These are phyloP conservation scores for Eupithecia pulchellata DNA, from an alignment of 2,888 invertebrate species.

Conservation along the genomic window DNA sequence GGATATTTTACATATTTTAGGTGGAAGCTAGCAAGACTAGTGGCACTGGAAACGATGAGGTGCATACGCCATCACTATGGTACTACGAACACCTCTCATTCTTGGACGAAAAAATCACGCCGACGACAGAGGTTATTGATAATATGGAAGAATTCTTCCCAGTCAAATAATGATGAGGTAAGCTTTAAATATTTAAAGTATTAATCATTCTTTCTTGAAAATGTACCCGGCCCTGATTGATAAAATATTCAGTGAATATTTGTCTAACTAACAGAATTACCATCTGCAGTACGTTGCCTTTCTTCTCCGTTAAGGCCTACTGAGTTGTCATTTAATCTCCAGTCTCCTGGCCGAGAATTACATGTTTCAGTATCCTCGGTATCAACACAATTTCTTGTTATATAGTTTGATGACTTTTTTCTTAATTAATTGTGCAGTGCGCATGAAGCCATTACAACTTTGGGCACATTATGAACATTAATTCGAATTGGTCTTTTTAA, in stretches of 20 bases:
- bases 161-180: constrained; percentile 6
- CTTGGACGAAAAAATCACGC: background rate
- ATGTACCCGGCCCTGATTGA: constrained; percentile 30
- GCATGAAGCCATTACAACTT: no score
- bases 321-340: constrained; percentile 36
- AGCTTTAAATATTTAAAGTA: constrained; percentile 18
- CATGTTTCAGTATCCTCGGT: constrained; percentile 33
- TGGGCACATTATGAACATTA: no score
- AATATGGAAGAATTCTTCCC: background rate
- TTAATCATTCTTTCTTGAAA: constrained; percentile 30
- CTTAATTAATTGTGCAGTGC: no score
- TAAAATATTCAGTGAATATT: constrained; percentile 41
- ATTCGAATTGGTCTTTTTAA: no score
- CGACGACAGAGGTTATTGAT: background rate
- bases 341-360: constrained; percentile 38
- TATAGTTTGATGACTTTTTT: no score
- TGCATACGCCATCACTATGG: constrained; percentile 6
- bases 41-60: constrained; percentile 15
- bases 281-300: constrained; percentile 39
- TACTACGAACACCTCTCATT: constrained; percentile 4
- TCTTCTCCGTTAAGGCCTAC: constrained; percentile 34
- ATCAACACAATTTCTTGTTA: no score
- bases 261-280: constrained; percentile 38
- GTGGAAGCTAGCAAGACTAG: constrained; percentile 6
- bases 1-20: constrained; percentile 13